phyloP scores from a whole-genome alignment of 2,888 invertebrate genomes.

The Oeneis ivallda region DNA sequence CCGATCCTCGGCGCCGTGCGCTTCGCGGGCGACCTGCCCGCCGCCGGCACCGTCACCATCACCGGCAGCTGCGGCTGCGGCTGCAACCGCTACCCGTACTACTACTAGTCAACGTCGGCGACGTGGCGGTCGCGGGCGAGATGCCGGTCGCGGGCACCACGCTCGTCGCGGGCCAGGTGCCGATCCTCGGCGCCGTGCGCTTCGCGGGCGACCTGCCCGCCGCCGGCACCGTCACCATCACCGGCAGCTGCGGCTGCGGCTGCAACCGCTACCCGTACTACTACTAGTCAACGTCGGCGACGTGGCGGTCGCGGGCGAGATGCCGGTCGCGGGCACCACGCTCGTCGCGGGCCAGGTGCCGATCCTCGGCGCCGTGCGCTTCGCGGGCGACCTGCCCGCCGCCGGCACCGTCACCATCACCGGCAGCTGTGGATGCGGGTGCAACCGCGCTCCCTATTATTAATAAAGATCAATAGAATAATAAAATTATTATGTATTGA shows the following conservation, averaged over 20 bases:
- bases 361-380: constrained; percentile 48
- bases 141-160: constrained; percentile 48
- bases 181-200: constrained; percentile 48
- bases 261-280: too few relatives aligned
- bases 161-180: constrained; percentile 47
- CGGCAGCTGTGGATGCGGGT: constrained; percentile 45
- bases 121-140: constrained; percentile 44
- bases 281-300: constrained; percentile 43
- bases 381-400: constrained; percentile 49
- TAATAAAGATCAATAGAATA: not conserved
- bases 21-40: too few relatives aligned
- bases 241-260: constrained; percentile 45
- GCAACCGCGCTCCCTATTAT: constrained; percentile 17
- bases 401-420: constrained; percentile 47
- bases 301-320: constrained; percentile 43
- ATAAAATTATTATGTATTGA: too few relatives aligned
- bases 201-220: constrained; percentile 50
- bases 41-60: too few relatives aligned
- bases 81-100: too few relatives aligned
- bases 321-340: constrained; percentile 47
- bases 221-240: constrained; percentile 47
- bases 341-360: constrained; percentile 49
- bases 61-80: too few relatives aligned
- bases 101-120: too few relatives aligned
- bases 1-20: too few relatives aligned